Base-by-base conservation (phyloP, 92 coral and sea anemone genomes). In the Virgularia gustaviana region DNA sequence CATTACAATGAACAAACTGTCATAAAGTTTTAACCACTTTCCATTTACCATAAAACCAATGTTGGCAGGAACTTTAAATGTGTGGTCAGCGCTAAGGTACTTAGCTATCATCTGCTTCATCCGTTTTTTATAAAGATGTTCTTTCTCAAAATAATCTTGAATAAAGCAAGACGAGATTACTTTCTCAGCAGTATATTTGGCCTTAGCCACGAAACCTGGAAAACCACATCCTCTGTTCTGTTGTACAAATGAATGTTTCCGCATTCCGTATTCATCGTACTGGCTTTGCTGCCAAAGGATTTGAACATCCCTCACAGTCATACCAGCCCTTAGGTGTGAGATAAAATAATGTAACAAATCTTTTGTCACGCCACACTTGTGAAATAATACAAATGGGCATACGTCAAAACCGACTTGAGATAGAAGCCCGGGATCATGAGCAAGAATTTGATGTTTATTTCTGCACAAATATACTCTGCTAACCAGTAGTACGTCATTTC, bases 101-200 rank as follows among this genome's bases (percentile, higher is more conserved):
- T 70, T 18, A 38, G 82, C 81, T 10, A 37, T 67, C 81, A 81
- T 75, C 55, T 81, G 86, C 3, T 60, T 45, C 82, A 81, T 81
- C 52, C 86, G 36, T 35, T 0, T 10, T 42, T 28, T 13, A 29
- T 79, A 81, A 30, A 81, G 57, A 29, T 57, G 65, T 36, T 81
- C 86, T 0, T 81, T 75, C 24, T 2, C 30, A 67, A 81, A 60
- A 32, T 81, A 81, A 8, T 39, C 77, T 41, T 42, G 60, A 18
- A 75, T 34, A 20, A 43, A 81, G 52, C 81, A 74, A 2, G 63
- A 30, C 0, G 61, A 31, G 30, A 36, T 19, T 0, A 80, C 55
- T 27, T 80, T 80, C 37, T 80, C 75, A 1, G 78, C 79, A 35
- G 44, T 52, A 29, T 79, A 62, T 23, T 61, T 28, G 23, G 74